Evolutionary conservation across 2,888 invertebrate genomes (phyloP), one percentile per base, ranked within the genome.

Genomic region (Chorisops tibialis): DNA sequence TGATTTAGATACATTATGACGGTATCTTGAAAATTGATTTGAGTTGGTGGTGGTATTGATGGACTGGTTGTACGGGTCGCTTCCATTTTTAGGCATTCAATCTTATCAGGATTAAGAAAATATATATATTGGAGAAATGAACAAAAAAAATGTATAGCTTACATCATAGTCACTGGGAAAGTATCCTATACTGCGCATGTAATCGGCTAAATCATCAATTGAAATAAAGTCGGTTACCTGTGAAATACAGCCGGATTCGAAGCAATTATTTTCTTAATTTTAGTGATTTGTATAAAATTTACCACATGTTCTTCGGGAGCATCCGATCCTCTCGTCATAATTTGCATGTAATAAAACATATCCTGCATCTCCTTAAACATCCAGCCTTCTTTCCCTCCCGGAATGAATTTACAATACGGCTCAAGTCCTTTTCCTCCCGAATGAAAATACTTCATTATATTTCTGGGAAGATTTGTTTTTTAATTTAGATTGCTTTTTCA

Each of bases 81-180:
- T 74, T 87, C 87, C 2, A 79, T 76, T 69, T 85, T 70, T 63
- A 87, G 75, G 67, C 82, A 83, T 70, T 86, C 83, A 4, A 85
- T 79, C 86, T 86, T n/a, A n/a, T n/a, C n/a, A n/a, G n/a, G n/a
- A n/a, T n/a, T n/a, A 69, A 58, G 59, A 61, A 60, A 50, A 49
- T 3, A 47, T 2, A 35, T n/a, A 21, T 38, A 22, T n/a, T n/a
- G n/a, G n/a, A n/a, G n/a, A n/a, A n/a, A n/a, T n/a, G 14, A n/a
- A 50, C 16, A 11, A 22, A n/a, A 14, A 7, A 22, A 4, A 37
- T 18, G 35, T 9, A 37, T 16, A 3, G 59, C 58, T 63, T 69
- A 88, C 89, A 81, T 89, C 89, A 74, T 84, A 85, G 70, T 89
- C 87, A 0, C 86, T 84, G 0, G 88, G 89, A 71, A 86, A 91